Percentiles rank a stretch among this genome's conserved stretches.
These are phyloP conservation scores for Albula goreensis DNA, from an alignment of 2,113 vertebrate species.

Conservation along the genomic window DNA sequence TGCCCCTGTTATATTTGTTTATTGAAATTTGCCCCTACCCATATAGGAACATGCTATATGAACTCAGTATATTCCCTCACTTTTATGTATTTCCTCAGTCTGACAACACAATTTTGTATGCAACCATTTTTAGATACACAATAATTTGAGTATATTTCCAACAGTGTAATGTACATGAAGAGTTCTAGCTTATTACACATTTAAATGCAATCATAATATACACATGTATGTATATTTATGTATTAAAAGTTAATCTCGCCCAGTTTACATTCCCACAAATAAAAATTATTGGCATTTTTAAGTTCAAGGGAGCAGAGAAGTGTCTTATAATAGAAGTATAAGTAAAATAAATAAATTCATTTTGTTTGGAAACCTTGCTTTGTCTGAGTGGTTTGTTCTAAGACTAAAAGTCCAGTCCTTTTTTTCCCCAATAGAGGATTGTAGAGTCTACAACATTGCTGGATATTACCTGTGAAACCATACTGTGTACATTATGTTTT, in stretches of 20 bases:
- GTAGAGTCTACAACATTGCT: neutral
- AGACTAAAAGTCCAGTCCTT: neutral
- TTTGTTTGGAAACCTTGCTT: slow-evolving; percentile 70
- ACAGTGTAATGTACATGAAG: slow-evolving; percentile 71
- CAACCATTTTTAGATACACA: slow-evolving; percentile 68
- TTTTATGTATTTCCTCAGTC: slow-evolving; percentile 43
- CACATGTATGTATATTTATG: slow-evolving; percentile 82
- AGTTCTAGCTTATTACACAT: slow-evolving; percentile 66
- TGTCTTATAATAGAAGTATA: slow-evolving; percentile 83
- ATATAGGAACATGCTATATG: slow-evolving; percentile 57
- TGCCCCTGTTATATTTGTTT: neutral
- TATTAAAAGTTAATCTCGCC: slow-evolving; percentile 76
- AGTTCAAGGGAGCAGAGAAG: slow-evolving; percentile 82
- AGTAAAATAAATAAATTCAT: slow-evolving; percentile 78
- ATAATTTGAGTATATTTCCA: slow-evolving; percentile 77
- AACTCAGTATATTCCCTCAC: slow-evolving; percentile 52
- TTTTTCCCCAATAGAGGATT: neutral
- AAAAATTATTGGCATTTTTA: slow-evolving; percentile 76
- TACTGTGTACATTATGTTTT: neutral
- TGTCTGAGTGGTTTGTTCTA: slow-evolving; percentile 15
- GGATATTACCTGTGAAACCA: neutral
- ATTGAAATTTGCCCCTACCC: slow-evolving; percentile 17
- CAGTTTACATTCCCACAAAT: slow-evolving; percentile 80
- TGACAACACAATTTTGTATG: slow-evolving; percentile 71
- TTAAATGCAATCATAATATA: slow-evolving; percentile 75